Evolutionary conservation across 2,797 vertebrate genomes (phyloP).

Genomic region (Carapus acus): DNA sequence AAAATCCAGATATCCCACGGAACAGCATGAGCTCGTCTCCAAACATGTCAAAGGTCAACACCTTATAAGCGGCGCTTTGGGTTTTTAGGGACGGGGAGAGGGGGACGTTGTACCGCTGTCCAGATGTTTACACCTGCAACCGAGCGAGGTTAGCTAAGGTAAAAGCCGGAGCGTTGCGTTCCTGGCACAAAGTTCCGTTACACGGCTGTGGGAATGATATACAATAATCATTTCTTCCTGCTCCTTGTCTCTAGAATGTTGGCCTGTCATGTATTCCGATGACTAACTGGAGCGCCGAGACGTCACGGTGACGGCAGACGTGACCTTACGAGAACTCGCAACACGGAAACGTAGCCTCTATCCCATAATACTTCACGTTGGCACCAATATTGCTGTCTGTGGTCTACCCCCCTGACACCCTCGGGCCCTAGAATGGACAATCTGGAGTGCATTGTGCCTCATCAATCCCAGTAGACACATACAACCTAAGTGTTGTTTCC

Average conservation of each 20-base stretch:
- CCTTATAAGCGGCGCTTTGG: conserved; percentile 14
- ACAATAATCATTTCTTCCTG: neutral
- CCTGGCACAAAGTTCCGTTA: conserved; percentile 4
- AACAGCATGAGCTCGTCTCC: conserved; percentile 7
- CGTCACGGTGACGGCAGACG: neutral
- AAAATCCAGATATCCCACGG: conserved; percentile 27
- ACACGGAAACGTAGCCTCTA: neutral
- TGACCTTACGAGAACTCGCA: conserved; percentile 3
- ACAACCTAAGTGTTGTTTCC: conserved; percentile 44
- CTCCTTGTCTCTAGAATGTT: neutral
- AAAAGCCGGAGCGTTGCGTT: conserved; percentile 8
- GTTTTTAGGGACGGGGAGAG: neutral
- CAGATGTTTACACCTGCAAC: conserved; percentile 27
- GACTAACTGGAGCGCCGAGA: neutral
- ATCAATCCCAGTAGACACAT: conserved; percentile 54
- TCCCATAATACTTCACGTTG: conserved; percentile 3
- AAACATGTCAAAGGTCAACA: conserved; percentile 31
- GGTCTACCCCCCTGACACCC: conserved; percentile 29
- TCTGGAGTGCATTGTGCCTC: conserved; percentile 40
- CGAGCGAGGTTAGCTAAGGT: conserved; percentile 36
- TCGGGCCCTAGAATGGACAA: conserved; percentile 26
- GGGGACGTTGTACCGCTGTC: conserved; percentile 2
- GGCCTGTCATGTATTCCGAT: neutral
- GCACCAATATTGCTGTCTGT: conserved; percentile 29
- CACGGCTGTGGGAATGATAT: neutral